phyloP scores from a whole-genome alignment of 1,140 invertebrate species.

The Hyles euphorbiae region DNA sequence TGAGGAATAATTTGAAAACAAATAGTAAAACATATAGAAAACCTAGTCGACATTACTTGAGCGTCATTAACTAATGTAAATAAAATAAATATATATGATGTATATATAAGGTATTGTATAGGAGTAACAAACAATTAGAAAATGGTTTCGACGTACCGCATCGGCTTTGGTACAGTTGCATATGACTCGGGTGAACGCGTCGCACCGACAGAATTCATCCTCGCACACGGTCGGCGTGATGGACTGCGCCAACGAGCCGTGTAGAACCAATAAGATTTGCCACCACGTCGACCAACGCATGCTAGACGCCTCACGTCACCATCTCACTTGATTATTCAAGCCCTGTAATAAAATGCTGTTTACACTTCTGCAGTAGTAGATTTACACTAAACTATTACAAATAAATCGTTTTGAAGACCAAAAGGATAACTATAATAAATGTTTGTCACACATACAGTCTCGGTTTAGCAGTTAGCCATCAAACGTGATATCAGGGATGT shows the following conservation, averaged over 20 bases:
- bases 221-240: constrained; percentile 72
- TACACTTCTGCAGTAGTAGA: background rate
- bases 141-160: constrained; percentile 57
- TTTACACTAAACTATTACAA: too few species aligned
- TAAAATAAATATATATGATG: too few species aligned
- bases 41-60: too few species aligned
- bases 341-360: constrained; percentile 31
- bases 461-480: too few species aligned
- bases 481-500: too few species aligned
- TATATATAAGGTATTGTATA: too few species aligned
- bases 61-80: too few species aligned
- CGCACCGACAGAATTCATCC: constrained; percentile 76
- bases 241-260: constrained; percentile 41
- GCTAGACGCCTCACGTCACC: constrained; percentile 51
- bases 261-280: constrained; percentile 40
- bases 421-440: too few species aligned
- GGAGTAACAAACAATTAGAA: background rate
- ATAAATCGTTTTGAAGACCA: too few species aligned
- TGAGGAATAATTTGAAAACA: too few species aligned
- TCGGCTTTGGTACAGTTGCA: constrained; percentile 76
- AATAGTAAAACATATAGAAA: too few species aligned
- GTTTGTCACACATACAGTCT: too few species aligned
- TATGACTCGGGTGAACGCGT: constrained; percentile 75
- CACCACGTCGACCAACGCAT: constrained; percentile 56
- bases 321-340: constrained; percentile 38